A percentile compares a stretch with the other conserved stretches of the same genome.
Conservation (phyloP, 2,888 invertebrate species). For the Thumatha senex region DNA sequence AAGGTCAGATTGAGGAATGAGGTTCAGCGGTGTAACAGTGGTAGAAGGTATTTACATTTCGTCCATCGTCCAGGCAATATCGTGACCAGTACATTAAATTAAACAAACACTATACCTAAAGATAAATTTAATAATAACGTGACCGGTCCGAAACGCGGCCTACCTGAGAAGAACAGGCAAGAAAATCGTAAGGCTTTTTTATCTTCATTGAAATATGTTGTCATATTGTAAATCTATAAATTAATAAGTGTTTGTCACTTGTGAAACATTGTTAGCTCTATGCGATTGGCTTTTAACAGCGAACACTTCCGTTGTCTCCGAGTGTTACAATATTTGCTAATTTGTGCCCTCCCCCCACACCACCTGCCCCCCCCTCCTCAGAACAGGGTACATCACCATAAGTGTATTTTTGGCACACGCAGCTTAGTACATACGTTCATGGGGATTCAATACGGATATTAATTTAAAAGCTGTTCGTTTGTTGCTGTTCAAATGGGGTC, state of each 20-base stretch:
- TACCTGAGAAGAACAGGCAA: no score
- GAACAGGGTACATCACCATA: conserved; percentile 25
- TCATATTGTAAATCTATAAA: no score
- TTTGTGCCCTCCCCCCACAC: conserved; percentile 16
- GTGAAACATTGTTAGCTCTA: conserved; percentile 12
- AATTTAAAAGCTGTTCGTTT: conserved; percentile 18
- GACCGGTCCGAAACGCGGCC: no score
- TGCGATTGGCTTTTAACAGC: conserved; percentile 37
- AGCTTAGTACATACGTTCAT: conserved; percentile 21
- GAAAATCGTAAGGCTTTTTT: no score
- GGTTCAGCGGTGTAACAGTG: no score
- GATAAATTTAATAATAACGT: no score
- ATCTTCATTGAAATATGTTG: no score
- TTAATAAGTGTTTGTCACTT: neutral
- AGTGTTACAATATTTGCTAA: conserved; percentile 52
- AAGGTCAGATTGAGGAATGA: no score
- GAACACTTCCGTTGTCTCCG: conserved; percentile 43
- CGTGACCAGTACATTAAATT: no score
- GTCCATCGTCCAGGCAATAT: no score
- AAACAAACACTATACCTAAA: no score
- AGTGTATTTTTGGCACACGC: conserved; percentile 37
- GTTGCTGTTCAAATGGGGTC: neutral
- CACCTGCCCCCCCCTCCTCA: conserved; percentile 6
- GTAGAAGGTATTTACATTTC: no score
- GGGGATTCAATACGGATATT: conserved; percentile 22